Percentiles rank a stretch among this genome's conserved stretches.
phyloP scores from a whole-genome alignment of 2,797 vertebrate genomes.

The Odontamblyopus lacepedii region DNA sequence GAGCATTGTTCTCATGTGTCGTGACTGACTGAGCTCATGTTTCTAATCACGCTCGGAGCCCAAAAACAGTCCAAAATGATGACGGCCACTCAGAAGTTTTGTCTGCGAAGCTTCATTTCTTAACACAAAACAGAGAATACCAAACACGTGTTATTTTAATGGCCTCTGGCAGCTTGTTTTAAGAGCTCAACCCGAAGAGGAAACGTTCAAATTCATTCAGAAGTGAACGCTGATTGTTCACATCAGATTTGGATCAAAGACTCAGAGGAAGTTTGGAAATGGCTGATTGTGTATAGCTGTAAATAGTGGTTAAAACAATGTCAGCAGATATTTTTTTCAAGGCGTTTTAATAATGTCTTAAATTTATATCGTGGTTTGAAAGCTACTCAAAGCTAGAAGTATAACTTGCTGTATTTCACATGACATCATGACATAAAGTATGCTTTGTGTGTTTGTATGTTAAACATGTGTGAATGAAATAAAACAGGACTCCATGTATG shows the following conservation, averaged over 20 bases:
- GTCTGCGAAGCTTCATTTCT: constrained; percentile 1
- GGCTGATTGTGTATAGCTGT: background rate
- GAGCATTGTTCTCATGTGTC: constrained; percentile 11
- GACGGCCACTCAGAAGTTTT: background rate
- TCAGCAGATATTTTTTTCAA: background rate
- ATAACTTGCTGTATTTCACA: no score
- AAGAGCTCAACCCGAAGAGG: background rate
- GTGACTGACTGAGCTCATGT: constrained; percentile 1
- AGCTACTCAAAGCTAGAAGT: background rate
- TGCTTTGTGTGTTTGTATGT: no score
- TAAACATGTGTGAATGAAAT: no score
- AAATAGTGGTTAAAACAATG: background rate
- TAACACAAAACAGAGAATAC: constrained; percentile 12
- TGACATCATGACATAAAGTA: no score
- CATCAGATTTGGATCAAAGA: constrained; percentile 14
- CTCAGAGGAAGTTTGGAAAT: background rate
- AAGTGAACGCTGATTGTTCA: constrained; percentile 3
- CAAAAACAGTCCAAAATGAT: background rate
- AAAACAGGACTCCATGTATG: no score
- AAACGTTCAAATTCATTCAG: constrained; percentile 8
- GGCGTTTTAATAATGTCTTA: background rate
- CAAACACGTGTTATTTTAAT: background rate
- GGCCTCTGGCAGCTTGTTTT: constrained; percentile 9
- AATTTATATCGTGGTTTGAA: background rate
- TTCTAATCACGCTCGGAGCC: constrained; percentile 6